Evolutionary conservation across 2,113 vertebrate genomes (phyloP).

Genomic region (Alaudala cheleensis): DNA sequence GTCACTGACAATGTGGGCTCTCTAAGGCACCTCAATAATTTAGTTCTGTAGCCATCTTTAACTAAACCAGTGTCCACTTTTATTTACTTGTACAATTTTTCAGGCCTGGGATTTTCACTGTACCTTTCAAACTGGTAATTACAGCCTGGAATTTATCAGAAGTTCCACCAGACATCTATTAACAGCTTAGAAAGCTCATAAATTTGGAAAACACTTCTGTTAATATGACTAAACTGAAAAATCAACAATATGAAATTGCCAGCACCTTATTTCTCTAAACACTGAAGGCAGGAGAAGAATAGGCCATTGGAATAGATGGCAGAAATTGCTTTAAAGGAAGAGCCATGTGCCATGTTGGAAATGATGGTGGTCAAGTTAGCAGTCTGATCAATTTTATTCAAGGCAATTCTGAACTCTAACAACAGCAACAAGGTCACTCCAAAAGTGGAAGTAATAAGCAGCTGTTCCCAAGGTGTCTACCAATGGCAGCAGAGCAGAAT

Average conservation of each 20-base stretch:
- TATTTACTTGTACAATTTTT: background rate
- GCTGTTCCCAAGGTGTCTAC: background rate
- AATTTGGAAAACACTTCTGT: background rate
- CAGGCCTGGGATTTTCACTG: background rate
- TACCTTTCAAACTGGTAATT: background rate
- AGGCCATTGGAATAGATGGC: accelerated
- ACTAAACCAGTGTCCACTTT: background rate
- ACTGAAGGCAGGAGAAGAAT: background rate
- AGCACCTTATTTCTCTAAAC: background rate
- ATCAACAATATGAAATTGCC: background rate
- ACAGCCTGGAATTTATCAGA: background rate
- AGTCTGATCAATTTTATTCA: background rate
- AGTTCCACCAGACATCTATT: background rate
- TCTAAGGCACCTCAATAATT: background rate
- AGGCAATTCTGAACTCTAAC: background rate
- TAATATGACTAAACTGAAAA: background rate
- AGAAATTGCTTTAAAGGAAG: background rate
- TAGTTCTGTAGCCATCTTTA: background rate
- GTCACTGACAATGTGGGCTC: background rate
- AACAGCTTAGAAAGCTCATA: background rate
- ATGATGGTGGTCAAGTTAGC: accelerated
- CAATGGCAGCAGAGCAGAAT: background rate
- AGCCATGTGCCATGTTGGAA: background rate
- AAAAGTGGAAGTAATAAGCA: background rate
- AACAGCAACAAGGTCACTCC: background rate